These are phyloP conservation scores for Epizoanthus rinbou DNA, from an alignment of 92 coral and sea anemone species.

Conservation along the genomic window DNA sequence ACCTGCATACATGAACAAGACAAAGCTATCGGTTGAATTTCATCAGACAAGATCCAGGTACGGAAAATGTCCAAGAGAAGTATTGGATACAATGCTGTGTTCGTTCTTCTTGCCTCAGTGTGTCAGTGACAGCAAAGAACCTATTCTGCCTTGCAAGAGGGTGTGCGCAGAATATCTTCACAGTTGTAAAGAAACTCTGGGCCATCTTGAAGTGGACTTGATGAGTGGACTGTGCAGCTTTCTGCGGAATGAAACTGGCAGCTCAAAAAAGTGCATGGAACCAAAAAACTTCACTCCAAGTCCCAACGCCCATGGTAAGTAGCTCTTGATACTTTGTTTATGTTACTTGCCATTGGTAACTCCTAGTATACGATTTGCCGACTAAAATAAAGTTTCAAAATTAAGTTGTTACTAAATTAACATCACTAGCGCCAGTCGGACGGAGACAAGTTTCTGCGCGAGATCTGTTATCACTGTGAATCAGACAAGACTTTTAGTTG, in stretches of 20 bases:
- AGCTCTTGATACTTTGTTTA: too few relatives aligned
- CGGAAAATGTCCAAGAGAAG: not conserved
- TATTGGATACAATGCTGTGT: slow-evolving; percentile 4
- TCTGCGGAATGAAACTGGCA: not conserved
- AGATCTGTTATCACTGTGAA: too few relatives aligned
- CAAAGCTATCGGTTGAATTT: not conserved
- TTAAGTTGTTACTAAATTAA: too few relatives aligned
- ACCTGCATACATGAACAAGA: not conserved
- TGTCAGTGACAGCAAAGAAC: not conserved
- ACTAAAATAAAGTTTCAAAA: too few relatives aligned
- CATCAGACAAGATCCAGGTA: not conserved
- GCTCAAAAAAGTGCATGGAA: slow-evolving; percentile 11
- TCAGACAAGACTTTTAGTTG: too few relatives aligned
- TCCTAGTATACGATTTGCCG: not conserved
- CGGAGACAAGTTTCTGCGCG: too few relatives aligned
- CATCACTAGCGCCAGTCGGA: too few relatives aligned
- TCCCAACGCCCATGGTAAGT: slow-evolving; percentile 7
- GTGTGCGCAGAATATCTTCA: slow-evolving; percentile 31
- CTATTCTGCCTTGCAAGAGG: slow-evolving; percentile 19
- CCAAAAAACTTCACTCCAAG: slow-evolving; percentile 9
- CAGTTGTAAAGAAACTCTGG: not conserved
- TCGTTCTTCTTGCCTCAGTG: slow-evolving; percentile 26
- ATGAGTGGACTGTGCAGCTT: slow-evolving; percentile 22
- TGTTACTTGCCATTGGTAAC: not conserved
- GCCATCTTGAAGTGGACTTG: not conserved